These are phyloP conservation scores for Notarius lentiginosus DNA, from an alignment of 2,113 vertebrate genomes.

Conservation along the genomic window DNA sequence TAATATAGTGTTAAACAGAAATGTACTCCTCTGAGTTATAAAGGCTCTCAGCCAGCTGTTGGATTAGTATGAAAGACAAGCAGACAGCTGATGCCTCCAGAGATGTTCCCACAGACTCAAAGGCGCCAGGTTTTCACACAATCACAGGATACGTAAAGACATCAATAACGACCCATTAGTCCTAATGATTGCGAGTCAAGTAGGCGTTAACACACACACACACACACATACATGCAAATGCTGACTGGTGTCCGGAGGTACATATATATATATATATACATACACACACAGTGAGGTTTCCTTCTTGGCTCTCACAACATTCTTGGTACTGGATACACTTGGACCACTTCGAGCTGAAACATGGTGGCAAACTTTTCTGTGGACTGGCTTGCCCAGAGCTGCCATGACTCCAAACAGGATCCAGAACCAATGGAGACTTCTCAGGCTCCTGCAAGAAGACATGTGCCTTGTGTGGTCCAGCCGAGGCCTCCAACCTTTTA, in stretches of 20 bases:
- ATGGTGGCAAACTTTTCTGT: conserved; percentile 77
- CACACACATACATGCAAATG: conserved; percentile 70
- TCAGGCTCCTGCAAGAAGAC: conserved; percentile 52
- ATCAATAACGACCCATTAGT: conserved; percentile 78
- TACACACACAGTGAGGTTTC: conserved; percentile 43
- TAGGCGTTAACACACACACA: conserved; percentile 63
- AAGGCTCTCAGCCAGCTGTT: conserved; percentile 47
- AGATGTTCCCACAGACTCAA: conserved; percentile 69
- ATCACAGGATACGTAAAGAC: conserved; percentile 76
- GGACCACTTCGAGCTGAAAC: conserved; percentile 22
- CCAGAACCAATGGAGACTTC: conserved; percentile 14
- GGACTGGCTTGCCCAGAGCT: conserved; percentile 83
- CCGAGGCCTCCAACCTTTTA: conserved; percentile 61
- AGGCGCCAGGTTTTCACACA: conserved; percentile 76
- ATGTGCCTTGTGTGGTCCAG: conserved; percentile 70
- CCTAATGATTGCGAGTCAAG: conserved; percentile 74
- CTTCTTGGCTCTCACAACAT: not conserved
- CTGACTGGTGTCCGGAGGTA: rapidly evolving
- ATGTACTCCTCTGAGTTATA: not conserved
- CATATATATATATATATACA: conserved; percentile 6
- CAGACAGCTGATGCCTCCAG: conserved; percentile 65
- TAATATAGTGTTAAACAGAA: not conserved
- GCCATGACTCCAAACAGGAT: conserved; percentile 30
- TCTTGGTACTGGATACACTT: conserved; percentile 46
- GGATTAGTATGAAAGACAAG: conserved; percentile 52